Base-by-base conservation (phyloP, 2,113 vertebrate genomes). In the Ailurus styani region DNA sequence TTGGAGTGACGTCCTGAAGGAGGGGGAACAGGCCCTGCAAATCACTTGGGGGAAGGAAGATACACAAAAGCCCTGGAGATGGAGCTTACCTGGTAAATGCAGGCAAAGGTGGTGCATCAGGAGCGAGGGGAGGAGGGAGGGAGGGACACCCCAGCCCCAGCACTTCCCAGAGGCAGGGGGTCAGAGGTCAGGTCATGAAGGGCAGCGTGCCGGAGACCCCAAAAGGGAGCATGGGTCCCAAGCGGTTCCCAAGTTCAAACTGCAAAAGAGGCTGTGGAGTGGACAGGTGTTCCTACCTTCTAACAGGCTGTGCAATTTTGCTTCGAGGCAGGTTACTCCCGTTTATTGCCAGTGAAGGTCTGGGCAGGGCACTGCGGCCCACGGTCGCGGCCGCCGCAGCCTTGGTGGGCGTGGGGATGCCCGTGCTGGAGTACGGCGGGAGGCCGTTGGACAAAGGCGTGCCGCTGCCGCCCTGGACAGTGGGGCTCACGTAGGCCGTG, bases 401-500 rank as follows among this genome's bases (percentile, higher is more conserved):
- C 98, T 99, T 99, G 98, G 99, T 99, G 94, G 99, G 99, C 93
- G 99, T 98, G 37, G 99, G 99, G 18, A 99, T 99, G 0, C 99
- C 98, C n/a, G 99, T 99, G 98, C 95, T 99, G 94, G 99, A 98
- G 81, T 99, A 98, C 3, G 99, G 97, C 98, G 99, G 99, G 0
- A 99, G 98, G 92, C 98, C 99, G 45, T 96, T 98, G 90, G 99
- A 99, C 62, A 98, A 85, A 77, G 99, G 98, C 97, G 99, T 97
- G 54, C 95, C 98, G 37, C 98, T 98, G 50, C 98, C 98, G 68
- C 99, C 99, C 98, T 99, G 99, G 72, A 99, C 98, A 0, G 99
- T 99, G 7, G 99, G 99, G 97, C 99, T 99, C 70, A 99, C 99
- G 0, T 99, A 99, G 52, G 99, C 99, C 31, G 99, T 99, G 96